Percentiles rank a stretch among this genome's conserved stretches.
Conservation (phyloP, 2,888 invertebrate species). For the Sceliomorpha sp. region DNA sequence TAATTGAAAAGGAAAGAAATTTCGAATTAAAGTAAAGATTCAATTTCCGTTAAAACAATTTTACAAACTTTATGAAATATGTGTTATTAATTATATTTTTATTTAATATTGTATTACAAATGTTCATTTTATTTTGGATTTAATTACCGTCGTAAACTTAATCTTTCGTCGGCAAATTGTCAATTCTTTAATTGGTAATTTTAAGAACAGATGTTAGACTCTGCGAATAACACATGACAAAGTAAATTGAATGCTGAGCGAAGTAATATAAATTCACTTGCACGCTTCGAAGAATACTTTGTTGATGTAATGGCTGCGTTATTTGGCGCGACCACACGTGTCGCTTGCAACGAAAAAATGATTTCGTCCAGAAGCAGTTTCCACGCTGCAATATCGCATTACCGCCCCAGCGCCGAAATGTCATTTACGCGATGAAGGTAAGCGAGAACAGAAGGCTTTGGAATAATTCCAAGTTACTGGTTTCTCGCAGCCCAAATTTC, state of each 20-base stretch:
- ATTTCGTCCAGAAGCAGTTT: background rate
- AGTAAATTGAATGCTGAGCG: background rate
- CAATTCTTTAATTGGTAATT: background rate
- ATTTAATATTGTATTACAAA: too few species aligned
- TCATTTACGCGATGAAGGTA: background rate
- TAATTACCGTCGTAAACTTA: too few species aligned
- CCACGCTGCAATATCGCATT: background rate
- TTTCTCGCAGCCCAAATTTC: conserved; percentile 4
- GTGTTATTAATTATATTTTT: too few species aligned
- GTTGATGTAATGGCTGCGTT: background rate
- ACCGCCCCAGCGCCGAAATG: background rate
- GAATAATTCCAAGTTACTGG: conserved; percentile 11
- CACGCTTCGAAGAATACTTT: conserved; percentile 2
- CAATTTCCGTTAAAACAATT: too few species aligned
- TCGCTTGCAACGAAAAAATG: background rate
- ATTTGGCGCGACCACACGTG: background rate
- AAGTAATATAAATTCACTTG: background rate
- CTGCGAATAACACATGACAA: background rate
- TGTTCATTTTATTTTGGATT: too few species aligned
- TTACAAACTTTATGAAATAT: too few species aligned
- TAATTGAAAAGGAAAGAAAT: too few species aligned
- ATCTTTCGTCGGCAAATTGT: too few species aligned
- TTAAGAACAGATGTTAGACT: conserved; percentile 3
- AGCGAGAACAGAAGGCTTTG: conserved; percentile 1
- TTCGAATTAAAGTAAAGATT: too few species aligned